Evolutionary conservation across 2,113 vertebrate species (phyloP), one percentile per base, ranked within the genome.

Genomic region (Lates calcarifer): DNA sequence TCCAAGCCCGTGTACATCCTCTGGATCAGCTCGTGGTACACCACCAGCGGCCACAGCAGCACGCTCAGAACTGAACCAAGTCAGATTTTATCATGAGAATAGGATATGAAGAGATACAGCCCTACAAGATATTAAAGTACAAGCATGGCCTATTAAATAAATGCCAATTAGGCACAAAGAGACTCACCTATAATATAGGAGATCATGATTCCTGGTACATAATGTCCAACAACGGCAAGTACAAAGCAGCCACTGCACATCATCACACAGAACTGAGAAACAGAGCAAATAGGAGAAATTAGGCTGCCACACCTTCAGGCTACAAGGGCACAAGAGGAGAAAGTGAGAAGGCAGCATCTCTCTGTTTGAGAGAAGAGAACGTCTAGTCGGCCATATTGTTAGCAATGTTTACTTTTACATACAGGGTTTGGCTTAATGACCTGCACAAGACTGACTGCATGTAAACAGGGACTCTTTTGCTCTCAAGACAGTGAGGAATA

Each of bases 201-300:
- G 93, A 99, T 99, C 98, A 99, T 99, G 90, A 99, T 96, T 92
- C 98, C 98, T 11, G 98, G 98, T 87, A 99, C 95, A 89, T 99
- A 99, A 94, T 99, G 98, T 85, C 98, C 98, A 68, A 98, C 94
- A 55, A 96, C 86, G 47, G 96, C 96, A 75, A 99, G 90, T 18
- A 96, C 92, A 58, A 96, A 94, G 87, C 97, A 98, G 89, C 97
- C 95, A 13, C 95, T 96, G 92, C 97, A 98, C 90, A 96, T 96
- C 91, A 97, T 95, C 69, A 92, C 94, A 85, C 98, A 99, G 94
- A 99, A 99, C 98, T 99, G 94, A 77, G 85, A 74, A 49, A 28
- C 20, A 81, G n/a, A 87, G 1, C 1, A 29, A 10, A 63, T 7
- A 62, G 26, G 57, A 37, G 1, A 22, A 37, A 76, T 43, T 4